Percentiles rank a stretch among this genome's conserved stretches.
Evolutionary conservation across 2,113 vertebrate genomes (phyloP).

Genomic region (Myanophis thanlyinensis): DNA sequence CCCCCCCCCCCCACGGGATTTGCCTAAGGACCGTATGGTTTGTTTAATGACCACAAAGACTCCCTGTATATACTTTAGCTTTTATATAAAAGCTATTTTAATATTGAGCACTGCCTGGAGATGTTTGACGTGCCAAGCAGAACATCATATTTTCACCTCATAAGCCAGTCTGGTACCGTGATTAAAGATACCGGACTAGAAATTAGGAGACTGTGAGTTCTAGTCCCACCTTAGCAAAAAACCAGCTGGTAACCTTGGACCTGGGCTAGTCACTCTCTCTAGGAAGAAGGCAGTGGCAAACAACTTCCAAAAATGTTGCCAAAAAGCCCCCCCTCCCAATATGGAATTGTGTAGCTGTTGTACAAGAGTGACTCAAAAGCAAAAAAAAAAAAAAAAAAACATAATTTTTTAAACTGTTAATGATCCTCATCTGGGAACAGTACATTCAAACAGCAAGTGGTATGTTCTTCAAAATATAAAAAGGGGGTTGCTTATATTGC

Average conservation of each 20-base stretch:
- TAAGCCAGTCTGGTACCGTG: background rate
- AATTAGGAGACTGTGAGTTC: background rate
- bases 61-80: background rate
- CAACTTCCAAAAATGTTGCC: background rate
- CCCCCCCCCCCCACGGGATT: too few relatives aligned
- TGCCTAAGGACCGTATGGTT: background rate
- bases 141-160: background rate
- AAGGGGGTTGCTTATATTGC: background rate
- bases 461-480: background rate
- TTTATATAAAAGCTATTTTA: background rate
- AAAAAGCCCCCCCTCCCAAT: background rate
- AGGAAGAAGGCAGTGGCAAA: background rate
- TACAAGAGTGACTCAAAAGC: background rate
- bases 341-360: background rate
- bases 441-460: background rate
- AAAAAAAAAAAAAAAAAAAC: background rate
- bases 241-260: background rate
- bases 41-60: background rate
- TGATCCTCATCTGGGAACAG: background rate
- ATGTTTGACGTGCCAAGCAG: background rate
- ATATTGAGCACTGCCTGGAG: background rate
- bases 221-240: background rate
- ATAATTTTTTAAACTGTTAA: background rate
- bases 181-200: background rate
- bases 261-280: background rate